A percentile compares a stretch with the other conserved stretches of the same genome.
Conservation (phyloP, 2,797 vertebrate species). For the Serranus cabrilla region DNA sequence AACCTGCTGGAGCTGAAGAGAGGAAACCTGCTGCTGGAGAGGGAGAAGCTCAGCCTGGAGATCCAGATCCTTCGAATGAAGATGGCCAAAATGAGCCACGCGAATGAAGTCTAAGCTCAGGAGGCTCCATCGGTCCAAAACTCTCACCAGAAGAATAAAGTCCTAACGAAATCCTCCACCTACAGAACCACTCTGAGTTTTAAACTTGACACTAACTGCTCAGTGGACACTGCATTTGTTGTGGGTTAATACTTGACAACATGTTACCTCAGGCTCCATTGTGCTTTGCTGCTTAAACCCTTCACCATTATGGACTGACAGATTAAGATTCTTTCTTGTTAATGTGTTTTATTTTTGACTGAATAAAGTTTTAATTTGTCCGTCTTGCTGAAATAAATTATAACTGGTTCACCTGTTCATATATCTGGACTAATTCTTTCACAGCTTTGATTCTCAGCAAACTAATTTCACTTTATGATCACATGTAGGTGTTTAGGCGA, state of each 20-base stretch:
- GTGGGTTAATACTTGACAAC: no score
- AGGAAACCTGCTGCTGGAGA: constrained; percentile 68
- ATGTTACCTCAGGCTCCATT: background rate
- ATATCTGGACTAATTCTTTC: background rate
- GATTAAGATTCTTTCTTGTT: background rate
- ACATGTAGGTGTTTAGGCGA: no score
- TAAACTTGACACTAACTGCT: background rate
- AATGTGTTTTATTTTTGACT: background rate
- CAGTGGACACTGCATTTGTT: background rate
- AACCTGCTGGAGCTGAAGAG: constrained; percentile 59
- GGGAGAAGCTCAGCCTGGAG: constrained; percentile 71
- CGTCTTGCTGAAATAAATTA: background rate
- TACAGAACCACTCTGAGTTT: background rate
- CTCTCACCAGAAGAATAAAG: background rate
- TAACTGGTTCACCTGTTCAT: background rate
- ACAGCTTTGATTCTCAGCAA: background rate
- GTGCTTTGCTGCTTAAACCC: background rate
- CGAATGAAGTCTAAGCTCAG: background rate
- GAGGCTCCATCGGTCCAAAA: background rate
- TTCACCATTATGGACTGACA: background rate
- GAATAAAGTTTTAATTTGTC: background rate
- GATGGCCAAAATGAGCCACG: constrained; percentile 26
- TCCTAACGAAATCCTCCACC: rapidly evolving
- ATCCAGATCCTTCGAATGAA: constrained; percentile 61
- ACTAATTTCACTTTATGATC: no score